Evolutionary conservation across 2,797 vertebrate genomes (phyloP).

Genomic region (Channa striata): DNA sequence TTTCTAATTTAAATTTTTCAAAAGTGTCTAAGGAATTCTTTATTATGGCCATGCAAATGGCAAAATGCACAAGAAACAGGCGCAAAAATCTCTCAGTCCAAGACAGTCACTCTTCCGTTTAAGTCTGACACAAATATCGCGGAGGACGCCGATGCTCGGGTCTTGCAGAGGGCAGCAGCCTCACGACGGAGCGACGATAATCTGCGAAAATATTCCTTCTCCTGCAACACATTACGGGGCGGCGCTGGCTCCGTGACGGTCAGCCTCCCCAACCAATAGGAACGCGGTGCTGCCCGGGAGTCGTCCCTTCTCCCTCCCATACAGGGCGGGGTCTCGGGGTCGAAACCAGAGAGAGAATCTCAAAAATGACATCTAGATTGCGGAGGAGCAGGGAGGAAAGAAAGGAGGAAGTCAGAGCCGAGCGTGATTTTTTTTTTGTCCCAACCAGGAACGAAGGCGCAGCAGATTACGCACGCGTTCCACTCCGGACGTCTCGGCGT

Average conservation of each 20-base stretch:
- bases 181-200: conserved; percentile 17
- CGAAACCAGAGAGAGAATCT: conserved; percentile 73
- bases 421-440: not conserved
- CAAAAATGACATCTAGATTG: conserved; percentile 81
- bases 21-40: not conserved
- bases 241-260: conserved; percentile 48
- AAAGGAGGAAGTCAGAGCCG: conserved; percentile 21
- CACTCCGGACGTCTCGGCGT: conserved; percentile 13
- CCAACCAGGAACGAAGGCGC: not conserved
- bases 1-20: no score
- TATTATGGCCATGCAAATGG: not conserved
- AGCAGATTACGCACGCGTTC: conserved; percentile 20
- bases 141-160: not conserved
- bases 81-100: not conserved
- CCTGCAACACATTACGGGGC: conserved; percentile 61
- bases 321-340: conserved; percentile 68
- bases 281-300: not conserved
- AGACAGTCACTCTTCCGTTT: not conserved
- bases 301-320: conserved; percentile 65
- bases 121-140: not conserved
- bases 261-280: conserved; percentile 45
- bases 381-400: conserved; percentile 60
- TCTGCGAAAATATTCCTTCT: conserved; percentile 41
- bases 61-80: not conserved
- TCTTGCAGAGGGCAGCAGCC: conserved; percentile 51